These are phyloP conservation scores for Pavo muticus DNA, from an alignment of 2,113 vertebrate species.

Conservation along the genomic window DNA sequence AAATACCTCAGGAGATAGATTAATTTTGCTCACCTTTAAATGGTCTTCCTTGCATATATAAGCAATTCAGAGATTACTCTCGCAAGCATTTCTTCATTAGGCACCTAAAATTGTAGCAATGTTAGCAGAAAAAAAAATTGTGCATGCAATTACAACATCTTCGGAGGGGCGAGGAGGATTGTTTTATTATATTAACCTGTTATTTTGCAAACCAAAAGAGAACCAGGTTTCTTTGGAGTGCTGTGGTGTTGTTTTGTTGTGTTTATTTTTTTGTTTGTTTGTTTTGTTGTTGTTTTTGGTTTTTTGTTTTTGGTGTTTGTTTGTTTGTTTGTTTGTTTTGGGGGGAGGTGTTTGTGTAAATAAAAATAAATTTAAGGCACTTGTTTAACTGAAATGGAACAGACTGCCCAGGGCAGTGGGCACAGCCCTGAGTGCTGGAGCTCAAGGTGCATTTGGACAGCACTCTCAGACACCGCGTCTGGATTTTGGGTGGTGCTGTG, in stretches of 20 bases:
- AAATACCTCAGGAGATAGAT: background rate
- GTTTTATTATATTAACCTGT: background rate
- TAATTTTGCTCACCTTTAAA: background rate
- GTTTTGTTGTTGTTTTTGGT: background rate
- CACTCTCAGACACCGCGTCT: too few relatives aligned
- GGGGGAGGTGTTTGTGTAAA: background rate
- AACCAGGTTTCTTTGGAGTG: background rate
- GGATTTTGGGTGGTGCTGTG: too few relatives aligned
- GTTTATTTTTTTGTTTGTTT: too few relatives aligned
- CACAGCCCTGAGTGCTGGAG: too few relatives aligned
- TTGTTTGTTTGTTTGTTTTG: fast-evolving
- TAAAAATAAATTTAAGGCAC: background rate
- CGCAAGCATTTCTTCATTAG: background rate
- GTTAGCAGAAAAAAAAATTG: background rate
- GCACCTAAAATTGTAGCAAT: background rate
- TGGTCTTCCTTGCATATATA: background rate
- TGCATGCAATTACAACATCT: background rate
- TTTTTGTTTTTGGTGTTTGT: too few relatives aligned
- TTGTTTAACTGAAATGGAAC: background rate
- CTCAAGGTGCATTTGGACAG: too few relatives aligned
- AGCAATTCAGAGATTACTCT: background rate
- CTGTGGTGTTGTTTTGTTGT: fast-evolving
- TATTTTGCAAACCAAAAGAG: background rate
- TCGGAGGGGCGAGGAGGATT: background rate
- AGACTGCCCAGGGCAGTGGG: too few relatives aligned